phyloP scores from a whole-genome alignment of 1,140 invertebrate genomes.

The Drosophila bocqueti region DNA sequence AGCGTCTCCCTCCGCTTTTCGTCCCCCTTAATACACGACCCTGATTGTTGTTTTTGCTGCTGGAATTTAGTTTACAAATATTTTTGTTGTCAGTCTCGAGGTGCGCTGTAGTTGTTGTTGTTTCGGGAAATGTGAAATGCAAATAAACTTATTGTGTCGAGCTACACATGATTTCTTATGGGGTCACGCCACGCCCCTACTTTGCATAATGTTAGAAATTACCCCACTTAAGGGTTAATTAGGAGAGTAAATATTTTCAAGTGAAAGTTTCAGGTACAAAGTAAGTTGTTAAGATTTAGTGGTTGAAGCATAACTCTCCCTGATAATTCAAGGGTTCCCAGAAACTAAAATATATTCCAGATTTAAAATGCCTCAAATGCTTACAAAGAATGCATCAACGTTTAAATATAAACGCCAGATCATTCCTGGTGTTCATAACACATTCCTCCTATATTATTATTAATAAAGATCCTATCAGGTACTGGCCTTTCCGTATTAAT shows the following conservation, averaged over 20 bases:
- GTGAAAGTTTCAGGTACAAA: neutral
- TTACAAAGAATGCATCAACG: neutral
- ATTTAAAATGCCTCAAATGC: neutral
- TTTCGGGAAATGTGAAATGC: neutral
- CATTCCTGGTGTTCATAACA: neutral
- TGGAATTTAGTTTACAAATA: conserved; percentile 42
- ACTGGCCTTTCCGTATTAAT: neutral
- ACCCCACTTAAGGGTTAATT: neutral
- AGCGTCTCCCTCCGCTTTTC: conserved; percentile 8
- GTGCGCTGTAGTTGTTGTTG: neutral
- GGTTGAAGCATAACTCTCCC: too few relatives aligned
- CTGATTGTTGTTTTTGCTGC: conserved; percentile 7
- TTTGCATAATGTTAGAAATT: conserved; percentile 1
- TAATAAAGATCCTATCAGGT: neutral
- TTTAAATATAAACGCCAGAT: neutral
- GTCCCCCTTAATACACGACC: neutral
- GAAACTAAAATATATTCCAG: neutral
- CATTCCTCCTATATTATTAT: neutral
- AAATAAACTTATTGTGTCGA: neutral
- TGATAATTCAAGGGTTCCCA: neutral
- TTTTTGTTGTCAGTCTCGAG: conserved; percentile 7
- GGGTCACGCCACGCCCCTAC: conserved; percentile 28
- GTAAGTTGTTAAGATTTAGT: too few relatives aligned
- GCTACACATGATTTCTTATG: neutral
- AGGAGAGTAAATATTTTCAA: neutral